These are phyloP conservation scores for Spinus olivaceus DNA, from an alignment of 2,797 vertebrate genomes.

Conservation along the genomic window DNA sequence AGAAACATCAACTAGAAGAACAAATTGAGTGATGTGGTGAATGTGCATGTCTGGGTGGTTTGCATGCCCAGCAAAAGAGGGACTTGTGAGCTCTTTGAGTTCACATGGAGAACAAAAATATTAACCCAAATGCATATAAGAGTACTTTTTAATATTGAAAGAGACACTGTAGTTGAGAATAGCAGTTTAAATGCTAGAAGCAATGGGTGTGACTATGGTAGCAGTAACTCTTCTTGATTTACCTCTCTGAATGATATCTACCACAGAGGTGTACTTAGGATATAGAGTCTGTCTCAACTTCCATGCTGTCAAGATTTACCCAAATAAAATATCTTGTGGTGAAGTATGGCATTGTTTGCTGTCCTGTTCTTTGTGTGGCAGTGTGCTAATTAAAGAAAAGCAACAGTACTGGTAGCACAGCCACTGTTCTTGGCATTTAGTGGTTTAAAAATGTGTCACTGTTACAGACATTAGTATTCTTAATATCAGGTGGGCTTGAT, in stretches of 20 bases:
- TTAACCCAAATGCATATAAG: neutral
- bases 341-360: neutral
- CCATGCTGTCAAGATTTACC: neutral
- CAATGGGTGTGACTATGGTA: neutral
- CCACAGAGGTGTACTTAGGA: neutral
- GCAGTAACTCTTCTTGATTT: neutral
- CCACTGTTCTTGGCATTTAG: neutral
- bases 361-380: neutral
- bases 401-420: neutral
- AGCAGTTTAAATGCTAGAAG: neutral
- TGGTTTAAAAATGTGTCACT: neutral
- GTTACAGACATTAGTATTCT: neutral
- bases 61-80: neutral
- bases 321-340: neutral
- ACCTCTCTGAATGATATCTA: neutral
- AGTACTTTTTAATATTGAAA: neutral
- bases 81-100: neutral
- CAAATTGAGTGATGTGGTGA: neutral
- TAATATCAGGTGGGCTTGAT: neutral
- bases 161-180: accelerated
- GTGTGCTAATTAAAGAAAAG: neutral
- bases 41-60: neutral
- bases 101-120: neutral
- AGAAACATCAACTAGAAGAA: neutral
- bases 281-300: neutral